phyloP scores from a whole-genome alignment of 23 tunicate species.

The Oikopleura albicans region DNA sequence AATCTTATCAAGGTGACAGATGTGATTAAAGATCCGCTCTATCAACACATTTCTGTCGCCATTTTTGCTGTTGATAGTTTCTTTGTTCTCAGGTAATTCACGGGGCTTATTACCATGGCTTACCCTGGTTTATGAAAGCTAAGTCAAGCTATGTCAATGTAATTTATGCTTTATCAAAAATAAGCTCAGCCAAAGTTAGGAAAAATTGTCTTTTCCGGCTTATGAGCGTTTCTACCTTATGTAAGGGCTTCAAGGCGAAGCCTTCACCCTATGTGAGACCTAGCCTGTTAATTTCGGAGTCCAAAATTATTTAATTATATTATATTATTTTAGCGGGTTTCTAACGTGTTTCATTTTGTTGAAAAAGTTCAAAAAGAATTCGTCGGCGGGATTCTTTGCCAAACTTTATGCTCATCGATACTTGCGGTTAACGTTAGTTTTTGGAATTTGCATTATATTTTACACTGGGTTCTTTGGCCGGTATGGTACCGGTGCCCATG shows the following conservation, averaged over 20 bases:
- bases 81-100: not conserved
- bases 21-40: not conserved
- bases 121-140: too few relatives aligned
- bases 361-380: not conserved
- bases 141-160: too few relatives aligned
- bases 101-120: too few relatives aligned
- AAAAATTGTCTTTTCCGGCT: too few relatives aligned
- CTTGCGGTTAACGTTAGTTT: slow-evolving; percentile 49
- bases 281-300: too few relatives aligned
- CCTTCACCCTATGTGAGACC: too few relatives aligned
- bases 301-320: too few relatives aligned
- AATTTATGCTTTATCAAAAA: too few relatives aligned
- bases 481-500: slow-evolving; percentile 41
- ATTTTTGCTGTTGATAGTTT: slow-evolving; percentile 5
- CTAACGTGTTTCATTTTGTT: not conserved
- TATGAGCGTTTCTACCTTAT: too few relatives aligned
- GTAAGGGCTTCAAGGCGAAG: too few relatives aligned
- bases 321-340: not conserved
- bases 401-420: slow-evolving; percentile 9
- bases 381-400: not conserved
- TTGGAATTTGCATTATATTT: slow-evolving; percentile 34
- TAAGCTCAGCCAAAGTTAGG: too few relatives aligned
- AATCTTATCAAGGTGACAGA: not conserved
- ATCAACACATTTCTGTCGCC: not conserved
- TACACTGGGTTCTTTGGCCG: slow-evolving; percentile 27